A percentile compares a stretch with the other conserved stretches of the same genome.
These are phyloP conservation scores for Bellardia bayeri DNA, from an alignment of 2,888 invertebrate species.

Conservation along the genomic window DNA sequence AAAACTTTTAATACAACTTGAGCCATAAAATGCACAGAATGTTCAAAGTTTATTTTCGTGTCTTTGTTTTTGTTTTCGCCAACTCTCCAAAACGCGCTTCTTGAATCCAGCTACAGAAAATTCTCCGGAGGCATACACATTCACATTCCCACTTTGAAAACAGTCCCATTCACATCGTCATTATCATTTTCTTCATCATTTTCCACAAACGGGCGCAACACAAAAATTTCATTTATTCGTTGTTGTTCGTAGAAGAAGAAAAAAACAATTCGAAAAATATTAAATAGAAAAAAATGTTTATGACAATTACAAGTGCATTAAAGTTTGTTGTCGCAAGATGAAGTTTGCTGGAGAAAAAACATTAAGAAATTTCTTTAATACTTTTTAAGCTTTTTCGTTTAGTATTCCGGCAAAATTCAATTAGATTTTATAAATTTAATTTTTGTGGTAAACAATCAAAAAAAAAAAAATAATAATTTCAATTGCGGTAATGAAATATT, in stretches of 20 bases:
- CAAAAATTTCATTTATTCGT: constrained; percentile 59
- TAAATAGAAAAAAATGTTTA: constrained; percentile 61
- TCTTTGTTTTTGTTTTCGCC: constrained; percentile 1
- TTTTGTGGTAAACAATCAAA: constrained; percentile 5
- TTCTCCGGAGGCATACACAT: constrained; percentile 63
- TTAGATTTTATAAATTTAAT: constrained; percentile 35
- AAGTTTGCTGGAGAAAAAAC: constrained; percentile 33
- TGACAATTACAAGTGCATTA: constrained; percentile 73
- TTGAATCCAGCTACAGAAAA: constrained; percentile 37
- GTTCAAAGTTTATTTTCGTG: constrained; percentile 63
- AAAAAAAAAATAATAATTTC: neutral
- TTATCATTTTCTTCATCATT: constrained; percentile 1
- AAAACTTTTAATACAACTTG: constrained; percentile 71
- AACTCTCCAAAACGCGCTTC: neutral
- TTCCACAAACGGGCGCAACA: constrained; percentile 53
- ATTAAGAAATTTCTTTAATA: constrained; percentile 55
- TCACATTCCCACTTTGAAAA: neutral
- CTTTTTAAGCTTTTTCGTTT: constrained; percentile 60
- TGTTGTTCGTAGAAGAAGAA: neutral
- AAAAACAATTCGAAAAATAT: constrained; percentile 4
- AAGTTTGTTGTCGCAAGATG: constrained; percentile 52
- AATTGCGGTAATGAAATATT: neutral
- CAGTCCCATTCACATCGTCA: constrained; percentile 31
- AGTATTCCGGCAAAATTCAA: constrained; percentile 30
- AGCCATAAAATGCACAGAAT: constrained; percentile 67